phyloP scores from a whole-genome alignment of 1,140 invertebrate genomes.

The Drosophila bipectinata region DNA sequence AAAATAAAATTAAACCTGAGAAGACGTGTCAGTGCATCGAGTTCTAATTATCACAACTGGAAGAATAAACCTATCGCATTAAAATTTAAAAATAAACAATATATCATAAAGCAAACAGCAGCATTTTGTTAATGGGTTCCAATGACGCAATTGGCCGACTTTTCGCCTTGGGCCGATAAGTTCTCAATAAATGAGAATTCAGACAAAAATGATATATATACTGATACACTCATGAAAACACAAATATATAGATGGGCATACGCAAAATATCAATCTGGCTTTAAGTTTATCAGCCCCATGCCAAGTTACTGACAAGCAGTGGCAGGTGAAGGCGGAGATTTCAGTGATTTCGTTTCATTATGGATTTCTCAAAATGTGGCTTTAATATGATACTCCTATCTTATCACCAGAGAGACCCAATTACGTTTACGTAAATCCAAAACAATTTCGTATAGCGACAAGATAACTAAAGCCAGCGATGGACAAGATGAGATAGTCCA shows the following conservation, averaged over 20 bases:
- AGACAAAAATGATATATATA: neutral
- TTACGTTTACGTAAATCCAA: constrained; percentile 41
- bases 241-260: constrained; percentile 5
- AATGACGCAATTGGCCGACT: constrained; percentile 61
- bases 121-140: constrained; percentile 40
- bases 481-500: neutral
- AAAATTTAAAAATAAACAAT: constrained; percentile 39
- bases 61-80: constrained; percentile 10
- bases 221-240: neutral
- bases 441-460: constrained; percentile 24
- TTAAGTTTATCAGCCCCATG: constrained; percentile 25
- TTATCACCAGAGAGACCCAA: constrained; percentile 41
- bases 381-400: constrained; percentile 30
- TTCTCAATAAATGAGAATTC: constrained; percentile 25
- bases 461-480: neutral
- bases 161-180: constrained; percentile 44
- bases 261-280: constrained; percentile 54
- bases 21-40: neutral
- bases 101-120: constrained; percentile 38
- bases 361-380: constrained; percentile 13
- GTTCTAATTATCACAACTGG: constrained; percentile 17
- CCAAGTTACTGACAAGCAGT: constrained; percentile 54
- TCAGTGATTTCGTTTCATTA: constrained; percentile 53
- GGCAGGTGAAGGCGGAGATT: constrained; percentile 52
- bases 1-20: neutral